Evolutionary conservation across 2,797 vertebrate species (phyloP).

Genomic region (Luscinia luscinia): DNA sequence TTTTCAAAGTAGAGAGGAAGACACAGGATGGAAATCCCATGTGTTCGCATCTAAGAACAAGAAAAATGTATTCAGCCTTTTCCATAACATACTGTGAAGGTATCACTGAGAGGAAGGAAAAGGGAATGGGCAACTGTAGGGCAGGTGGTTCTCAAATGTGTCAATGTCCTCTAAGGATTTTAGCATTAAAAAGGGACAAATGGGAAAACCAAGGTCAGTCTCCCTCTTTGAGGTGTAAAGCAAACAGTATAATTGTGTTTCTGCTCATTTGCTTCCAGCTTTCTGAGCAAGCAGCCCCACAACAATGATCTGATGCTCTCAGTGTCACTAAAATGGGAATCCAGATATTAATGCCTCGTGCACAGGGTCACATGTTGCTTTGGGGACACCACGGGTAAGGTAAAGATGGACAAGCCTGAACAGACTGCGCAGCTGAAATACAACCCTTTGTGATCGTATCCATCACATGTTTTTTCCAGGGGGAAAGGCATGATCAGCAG

Average conservation of each 20-base stretch:
- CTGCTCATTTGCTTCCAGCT: background rate
- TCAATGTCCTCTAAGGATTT: background rate
- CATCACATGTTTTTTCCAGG: constrained; percentile 66
- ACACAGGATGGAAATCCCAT: background rate
- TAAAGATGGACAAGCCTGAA: constrained; percentile 66
- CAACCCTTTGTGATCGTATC: constrained; percentile 61
- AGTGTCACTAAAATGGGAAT: constrained; percentile 44
- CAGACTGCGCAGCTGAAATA: constrained; percentile 50
- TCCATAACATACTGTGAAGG: background rate
- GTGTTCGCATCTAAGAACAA: background rate
- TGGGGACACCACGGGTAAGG: constrained; percentile 31
- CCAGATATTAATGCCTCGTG: constrained; percentile 44
- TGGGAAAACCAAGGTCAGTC: background rate
- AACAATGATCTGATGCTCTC: constrained; percentile 40
- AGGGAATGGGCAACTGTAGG: background rate
- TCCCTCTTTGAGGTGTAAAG: background rate
- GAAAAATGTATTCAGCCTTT: background rate
- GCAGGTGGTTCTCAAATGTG: background rate
- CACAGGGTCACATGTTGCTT: constrained; percentile 45
- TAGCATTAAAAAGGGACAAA: background rate
- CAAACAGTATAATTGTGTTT: background rate
- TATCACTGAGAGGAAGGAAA: background rate
- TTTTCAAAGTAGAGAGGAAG: background rate
- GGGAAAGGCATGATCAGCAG: constrained; percentile 66
- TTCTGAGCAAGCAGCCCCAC: background rate